Base-by-base conservation (phyloP, 2,113 vertebrate genomes). In the Corythaixoides concolor region DNA sequence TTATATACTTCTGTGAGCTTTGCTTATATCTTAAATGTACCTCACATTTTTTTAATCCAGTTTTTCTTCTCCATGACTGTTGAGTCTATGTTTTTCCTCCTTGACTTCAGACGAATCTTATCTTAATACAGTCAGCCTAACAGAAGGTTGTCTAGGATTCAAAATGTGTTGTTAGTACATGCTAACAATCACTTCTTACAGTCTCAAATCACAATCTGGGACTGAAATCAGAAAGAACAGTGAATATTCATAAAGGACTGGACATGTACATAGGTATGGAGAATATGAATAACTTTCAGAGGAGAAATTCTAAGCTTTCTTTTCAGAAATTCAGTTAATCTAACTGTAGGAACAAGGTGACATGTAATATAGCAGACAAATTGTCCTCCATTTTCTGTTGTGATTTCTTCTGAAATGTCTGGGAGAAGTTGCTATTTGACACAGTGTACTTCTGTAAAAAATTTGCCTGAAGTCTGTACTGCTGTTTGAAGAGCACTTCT, bases 121-220 rank as follows among this genome's bases (percentile, higher is more conserved):
- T 9, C 69, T 69, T 89, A 80, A 22, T 66, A 26, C 32, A 62
- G 16, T 66, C 64, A 86, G 35, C 32, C 55, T 70, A 41, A 63
- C 9, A 43, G 30, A 32, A 84, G 11, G 32, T 24, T 78, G 20
- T 32, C 33, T 85, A 77, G 32, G 17, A 37, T 87, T 91, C 73
- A 70, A 32, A 81, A 74, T 62, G 3, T 75, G 27, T 5, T 56
- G 5, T 64, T 69, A 35, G 26, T 22, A 55, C 19, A 6, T 19
- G 30, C n/a, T 58, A 70, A 39, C 1, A 2, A 69, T 50, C 1
- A 3, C 50, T 50, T 5, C 0, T 74, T 70, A 30, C 12, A 63
- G 55, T 59, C 26, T 67, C 5, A 27, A 63, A 35, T 60, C 35
- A 62, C 23, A 43, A 7, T 39, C 43, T 75, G n/a, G 12, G 18